Evolutionary conservation across 1,140 invertebrate species (phyloP).

Genomic region (Drosophila cardini): DNA sequence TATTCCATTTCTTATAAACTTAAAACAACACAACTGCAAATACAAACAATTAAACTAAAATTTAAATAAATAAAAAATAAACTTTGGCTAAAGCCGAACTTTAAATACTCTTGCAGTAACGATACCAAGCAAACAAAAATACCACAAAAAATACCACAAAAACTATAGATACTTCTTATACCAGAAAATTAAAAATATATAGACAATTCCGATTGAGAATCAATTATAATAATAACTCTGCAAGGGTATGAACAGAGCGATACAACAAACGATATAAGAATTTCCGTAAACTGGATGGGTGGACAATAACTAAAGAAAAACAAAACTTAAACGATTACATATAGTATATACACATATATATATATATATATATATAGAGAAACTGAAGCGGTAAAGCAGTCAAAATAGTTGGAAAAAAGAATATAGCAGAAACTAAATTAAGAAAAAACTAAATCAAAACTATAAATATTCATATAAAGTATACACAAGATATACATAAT

Average conservation of each 20-base stretch:
- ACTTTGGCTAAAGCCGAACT: constrained; percentile 5
- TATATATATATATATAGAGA: constrained; percentile 13
- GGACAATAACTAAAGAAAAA: constrained; percentile 80
- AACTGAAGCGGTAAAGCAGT: constrained; percentile 38
- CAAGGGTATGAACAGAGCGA: constrained; percentile 22
- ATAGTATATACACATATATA: constrained; percentile 37
- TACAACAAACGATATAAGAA: constrained; percentile 60
- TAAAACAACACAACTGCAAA: background rate
- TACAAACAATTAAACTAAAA: background rate
- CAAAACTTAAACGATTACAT: constrained; percentile 53
- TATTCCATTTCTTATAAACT: constrained; percentile 5
- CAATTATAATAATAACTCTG: background rate
- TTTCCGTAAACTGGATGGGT: constrained; percentile 84
- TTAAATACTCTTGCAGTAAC: constrained; percentile 26
- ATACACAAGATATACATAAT: constrained; percentile 62
- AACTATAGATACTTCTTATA: too few relatives aligned
- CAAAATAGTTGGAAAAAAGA: constrained; percentile 27
- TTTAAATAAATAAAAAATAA: background rate
- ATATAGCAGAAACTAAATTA: constrained; percentile 55
- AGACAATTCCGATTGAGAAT: background rate
- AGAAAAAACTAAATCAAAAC: constrained; percentile 55
- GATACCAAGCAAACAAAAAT: background rate
- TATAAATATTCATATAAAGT: constrained; percentile 76
- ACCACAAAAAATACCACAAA: too few relatives aligned
- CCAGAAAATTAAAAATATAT: background rate